A percentile compares a stretch with the other conserved stretches of the same genome.
These are phyloP conservation scores for Zaprionus taronus DNA, from an alignment of 1,140 invertebrate species.

Conservation along the genomic window DNA sequence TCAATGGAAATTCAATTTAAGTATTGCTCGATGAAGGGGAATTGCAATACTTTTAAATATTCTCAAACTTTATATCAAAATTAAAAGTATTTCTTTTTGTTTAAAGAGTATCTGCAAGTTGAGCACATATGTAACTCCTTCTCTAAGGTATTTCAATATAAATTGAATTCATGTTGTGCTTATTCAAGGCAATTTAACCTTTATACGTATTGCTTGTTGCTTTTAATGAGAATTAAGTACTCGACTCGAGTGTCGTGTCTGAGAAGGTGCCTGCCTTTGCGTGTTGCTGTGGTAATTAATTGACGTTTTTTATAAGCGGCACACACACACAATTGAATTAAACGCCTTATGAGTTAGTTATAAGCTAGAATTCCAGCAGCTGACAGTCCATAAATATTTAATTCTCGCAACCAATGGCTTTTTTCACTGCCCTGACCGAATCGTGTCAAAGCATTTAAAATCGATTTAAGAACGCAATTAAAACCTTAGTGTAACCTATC, in stretches of 20 bases:
- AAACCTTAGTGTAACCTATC: constrained; percentile 17
- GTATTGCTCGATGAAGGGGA: no score
- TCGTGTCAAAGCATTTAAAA: constrained; percentile 55
- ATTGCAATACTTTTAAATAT: no score
- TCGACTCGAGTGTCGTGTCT: constrained; percentile 8
- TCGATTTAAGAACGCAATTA: constrained; percentile 36
- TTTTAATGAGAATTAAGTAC: constrained; percentile 21
- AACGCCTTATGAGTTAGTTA: constrained; percentile 36
- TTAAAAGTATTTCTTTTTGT: not conserved
- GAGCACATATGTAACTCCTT: not conserved
- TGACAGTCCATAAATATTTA: constrained; percentile 61
- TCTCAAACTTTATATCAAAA: no score
- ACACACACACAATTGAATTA: constrained; percentile 11
- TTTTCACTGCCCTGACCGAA: constrained; percentile 35
- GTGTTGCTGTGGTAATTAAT: constrained; percentile 60
- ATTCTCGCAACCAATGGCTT: constrained; percentile 14
- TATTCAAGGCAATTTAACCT: constrained; percentile 66
- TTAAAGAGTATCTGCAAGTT: not conserved
- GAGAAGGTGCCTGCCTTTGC: constrained; percentile 54
- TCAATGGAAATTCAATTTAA: no score
- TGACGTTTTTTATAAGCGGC: constrained; percentile 20
- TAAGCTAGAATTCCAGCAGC: constrained; percentile 51
- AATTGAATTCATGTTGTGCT: constrained; percentile 12
- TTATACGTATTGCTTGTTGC: constrained; percentile 42
- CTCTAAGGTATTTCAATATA: not conserved